Evolutionary conservation across 1,140 invertebrate species (phyloP).

Genomic region (Penaeus japonicus): DNA sequence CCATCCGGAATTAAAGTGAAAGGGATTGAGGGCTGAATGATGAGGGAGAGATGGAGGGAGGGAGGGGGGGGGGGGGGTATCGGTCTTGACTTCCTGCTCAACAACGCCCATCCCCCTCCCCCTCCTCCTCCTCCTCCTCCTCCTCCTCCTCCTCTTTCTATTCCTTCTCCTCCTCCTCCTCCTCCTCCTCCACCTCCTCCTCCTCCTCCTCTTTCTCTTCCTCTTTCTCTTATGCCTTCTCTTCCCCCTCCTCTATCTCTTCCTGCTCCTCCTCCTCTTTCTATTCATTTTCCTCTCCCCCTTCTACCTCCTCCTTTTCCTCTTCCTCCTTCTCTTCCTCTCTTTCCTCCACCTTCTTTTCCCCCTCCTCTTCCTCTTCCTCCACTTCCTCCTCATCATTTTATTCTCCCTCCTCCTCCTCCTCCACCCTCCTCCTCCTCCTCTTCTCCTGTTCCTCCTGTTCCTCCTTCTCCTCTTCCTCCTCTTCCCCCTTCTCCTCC

Average conservation of each 20-base stretch:
- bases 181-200: neutral
- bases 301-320: neutral
- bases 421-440: neutral
- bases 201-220: neutral
- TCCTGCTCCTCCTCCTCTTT: neutral
- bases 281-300: neutral
- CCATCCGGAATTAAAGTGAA: no score
- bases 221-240: neutral
- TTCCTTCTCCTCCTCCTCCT: neutral
- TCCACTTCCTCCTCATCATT: neutral
- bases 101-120: no score
- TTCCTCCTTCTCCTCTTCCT: neutral
- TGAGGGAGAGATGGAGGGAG: no score
- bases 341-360: neutral
- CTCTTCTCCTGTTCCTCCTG: neutral
- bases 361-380: neutral
- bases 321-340: neutral
- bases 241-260: neutral
- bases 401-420: neutral
- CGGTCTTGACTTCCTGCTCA: no score
- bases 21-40: no score
- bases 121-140: no score
- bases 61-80: no score
- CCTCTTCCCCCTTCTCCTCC: neutral
- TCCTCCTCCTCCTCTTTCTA: neutral